phyloP scores from a whole-genome alignment of 2,113 vertebrate genomes.

The Pontoporia blainvillei region DNA sequence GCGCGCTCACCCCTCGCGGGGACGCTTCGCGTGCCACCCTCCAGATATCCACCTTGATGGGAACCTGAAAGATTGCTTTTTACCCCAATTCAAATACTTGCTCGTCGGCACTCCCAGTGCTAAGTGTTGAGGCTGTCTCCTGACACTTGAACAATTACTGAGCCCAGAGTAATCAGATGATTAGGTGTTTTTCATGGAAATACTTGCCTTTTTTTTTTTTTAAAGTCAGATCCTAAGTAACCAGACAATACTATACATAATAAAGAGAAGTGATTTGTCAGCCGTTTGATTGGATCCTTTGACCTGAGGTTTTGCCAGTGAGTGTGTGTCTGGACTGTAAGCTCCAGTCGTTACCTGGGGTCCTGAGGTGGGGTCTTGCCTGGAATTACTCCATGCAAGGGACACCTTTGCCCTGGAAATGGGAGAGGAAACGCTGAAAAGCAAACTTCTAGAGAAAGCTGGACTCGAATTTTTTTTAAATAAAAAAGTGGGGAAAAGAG shows the following conservation, averaged over 20 bases:
- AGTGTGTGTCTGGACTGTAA: neutral
- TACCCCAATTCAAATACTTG: conserved; percentile 18
- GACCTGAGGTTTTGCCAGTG: conserved; percentile 11
- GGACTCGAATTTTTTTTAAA: neutral
- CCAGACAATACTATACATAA: conserved; percentile 38
- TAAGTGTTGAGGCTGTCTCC: conserved; percentile 47
- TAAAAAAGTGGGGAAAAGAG: neutral
- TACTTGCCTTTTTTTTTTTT: conserved; percentile 37
- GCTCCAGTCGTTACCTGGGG: neutral
- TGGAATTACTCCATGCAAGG: neutral
- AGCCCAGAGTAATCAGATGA: conserved; percentile 57
- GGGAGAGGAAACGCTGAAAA: neutral
- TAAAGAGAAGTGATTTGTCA: conserved; percentile 41
- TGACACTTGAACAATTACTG: conserved; percentile 39
- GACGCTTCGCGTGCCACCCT: neutral
- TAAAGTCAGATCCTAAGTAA: conserved; percentile 30
- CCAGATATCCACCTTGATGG: conserved; percentile 27
- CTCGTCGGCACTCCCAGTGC: conserved; percentile 22
- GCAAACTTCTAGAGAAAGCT: conserved; percentile 38
- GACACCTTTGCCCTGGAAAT: neutral
- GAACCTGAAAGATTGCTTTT: neutral
- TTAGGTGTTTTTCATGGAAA: conserved; percentile 61
- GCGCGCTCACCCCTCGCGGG: neutral
- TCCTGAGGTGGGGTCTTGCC: neutral
- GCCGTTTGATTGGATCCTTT: neutral